These are phyloP conservation scores for Volucella zonaria DNA, from an alignment of 2,888 invertebrate genomes.

Conservation along the genomic window DNA sequence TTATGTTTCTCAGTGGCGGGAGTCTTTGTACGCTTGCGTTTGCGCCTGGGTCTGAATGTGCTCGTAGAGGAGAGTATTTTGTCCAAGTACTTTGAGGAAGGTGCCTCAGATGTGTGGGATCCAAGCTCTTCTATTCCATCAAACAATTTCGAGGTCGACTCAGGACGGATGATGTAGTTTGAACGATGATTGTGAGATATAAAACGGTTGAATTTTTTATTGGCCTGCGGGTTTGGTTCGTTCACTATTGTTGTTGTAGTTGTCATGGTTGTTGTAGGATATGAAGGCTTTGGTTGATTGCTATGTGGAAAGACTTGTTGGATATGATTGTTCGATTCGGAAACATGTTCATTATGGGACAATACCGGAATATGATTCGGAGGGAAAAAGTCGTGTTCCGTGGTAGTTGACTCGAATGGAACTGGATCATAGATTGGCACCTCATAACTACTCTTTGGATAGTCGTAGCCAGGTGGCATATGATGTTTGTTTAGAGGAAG, in stretches of 20 bases:
- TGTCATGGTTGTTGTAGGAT: neutral
- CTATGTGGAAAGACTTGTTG: conserved; percentile 20
- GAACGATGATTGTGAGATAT: conserved; percentile 20
- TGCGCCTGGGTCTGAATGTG: conserved; percentile 66
- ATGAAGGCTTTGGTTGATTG: conserved; percentile 4
- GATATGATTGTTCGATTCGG: conserved; percentile 51
- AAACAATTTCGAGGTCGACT: conserved; percentile 39
- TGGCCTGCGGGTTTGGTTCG: conserved; percentile 34
- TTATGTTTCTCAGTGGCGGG: conserved; percentile 78
- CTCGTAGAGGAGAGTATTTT: conserved; percentile 52
- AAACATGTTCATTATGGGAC: conserved; percentile 39
- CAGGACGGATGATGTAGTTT: conserved; percentile 23
- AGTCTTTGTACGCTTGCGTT: conserved; percentile 76
- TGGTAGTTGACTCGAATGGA: conserved; percentile 78
- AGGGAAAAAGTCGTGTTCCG: conserved; percentile 75
- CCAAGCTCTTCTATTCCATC: conserved; percentile 49
- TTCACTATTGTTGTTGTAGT: conserved; percentile 12
- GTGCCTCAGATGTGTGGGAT: conserved; percentile 35
- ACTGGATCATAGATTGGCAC: conserved; percentile 82
- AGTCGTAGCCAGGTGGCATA: conserved; percentile 80
- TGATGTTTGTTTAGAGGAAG: conserved; percentile 80
- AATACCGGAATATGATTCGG: conserved; percentile 32
- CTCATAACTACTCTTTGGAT: conserved; percentile 81
- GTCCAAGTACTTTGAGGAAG: conserved; percentile 68
- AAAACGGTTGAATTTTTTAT: conserved; percentile 57